Evolutionary conservation across 35 echinoderm and acorn worm species (phyloP).

Genomic region (Lytechinus variegatus): DNA sequence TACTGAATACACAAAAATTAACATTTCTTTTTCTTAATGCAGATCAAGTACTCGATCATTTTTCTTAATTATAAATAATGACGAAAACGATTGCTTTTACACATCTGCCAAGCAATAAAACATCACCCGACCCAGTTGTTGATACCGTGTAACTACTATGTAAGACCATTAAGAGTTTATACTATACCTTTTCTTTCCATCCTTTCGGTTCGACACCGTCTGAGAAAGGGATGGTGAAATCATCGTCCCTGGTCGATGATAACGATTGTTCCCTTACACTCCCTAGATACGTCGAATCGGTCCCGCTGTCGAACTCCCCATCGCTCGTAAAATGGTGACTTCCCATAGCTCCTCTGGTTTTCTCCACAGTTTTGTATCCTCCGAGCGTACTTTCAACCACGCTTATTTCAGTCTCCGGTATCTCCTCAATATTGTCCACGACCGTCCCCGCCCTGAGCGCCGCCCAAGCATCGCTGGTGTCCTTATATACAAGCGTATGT

Average conservation of each 20-base stretch:
- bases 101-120: no score
- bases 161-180: neutral
- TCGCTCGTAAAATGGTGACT: slow-evolving; percentile 15
- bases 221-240: slow-evolving; percentile 20
- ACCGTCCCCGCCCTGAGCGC: slow-evolving; percentile 71
- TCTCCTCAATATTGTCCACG: slow-evolving; percentile 39
- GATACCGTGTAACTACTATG: no score
- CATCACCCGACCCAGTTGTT: no score
- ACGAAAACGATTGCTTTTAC: no score
- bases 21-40: no score
- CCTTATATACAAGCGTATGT: slow-evolving; percentile 69
- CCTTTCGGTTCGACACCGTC: slow-evolving; percentile 22
- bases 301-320: slow-evolving; percentile 15
- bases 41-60: no score
- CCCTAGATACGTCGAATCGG: neutral
- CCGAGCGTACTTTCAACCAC: slow-evolving; percentile 73
- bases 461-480: slow-evolving; percentile 86
- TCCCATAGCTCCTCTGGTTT: neutral
- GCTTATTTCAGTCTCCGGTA: slow-evolving; percentile 78
- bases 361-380: slow-evolving; percentile 79
- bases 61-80: no score
- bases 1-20: no score
- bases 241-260: neutral
- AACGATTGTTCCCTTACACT: neutral
- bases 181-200: slow-evolving; percentile 43